A percentile compares a stretch with the other conserved stretches of the same genome.
These are phyloP conservation scores for Fukomys damarensis DNA, from an alignment of 2,113 vertebrate species.

Conservation along the genomic window DNA sequence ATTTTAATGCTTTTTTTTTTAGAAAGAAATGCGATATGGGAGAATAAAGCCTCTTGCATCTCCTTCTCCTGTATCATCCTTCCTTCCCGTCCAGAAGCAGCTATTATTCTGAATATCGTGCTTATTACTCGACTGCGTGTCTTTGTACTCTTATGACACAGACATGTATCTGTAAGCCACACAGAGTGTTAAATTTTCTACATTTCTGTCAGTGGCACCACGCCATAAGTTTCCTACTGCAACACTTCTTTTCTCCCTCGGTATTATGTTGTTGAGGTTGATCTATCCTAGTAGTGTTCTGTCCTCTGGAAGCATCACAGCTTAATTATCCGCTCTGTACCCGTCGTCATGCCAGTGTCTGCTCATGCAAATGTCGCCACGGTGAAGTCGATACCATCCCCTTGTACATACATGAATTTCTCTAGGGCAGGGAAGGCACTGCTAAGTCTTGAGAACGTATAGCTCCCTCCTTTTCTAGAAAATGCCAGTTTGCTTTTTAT, in stretches of 20 bases:
- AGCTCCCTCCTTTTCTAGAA: slow-evolving; percentile 1
- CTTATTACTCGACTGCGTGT: not conserved
- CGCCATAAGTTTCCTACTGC: not conserved
- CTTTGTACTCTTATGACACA: not conserved
- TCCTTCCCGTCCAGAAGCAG: not conserved
- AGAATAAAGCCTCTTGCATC: not conserved
- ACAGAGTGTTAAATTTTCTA: not conserved
- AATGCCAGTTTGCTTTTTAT: not conserved
- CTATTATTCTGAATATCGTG: not conserved
- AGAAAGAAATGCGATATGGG: not conserved
- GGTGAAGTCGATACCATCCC: not conserved
- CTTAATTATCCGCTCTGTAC: not conserved
- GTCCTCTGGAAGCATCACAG: not conserved
- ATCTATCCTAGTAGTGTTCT: not conserved
- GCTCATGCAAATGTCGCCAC: not conserved
- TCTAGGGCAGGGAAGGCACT: not conserved
- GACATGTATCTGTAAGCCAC: not conserved
- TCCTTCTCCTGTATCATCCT: not conserved
- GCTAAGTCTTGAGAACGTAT: not conserved
- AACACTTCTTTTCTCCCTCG: not conserved
- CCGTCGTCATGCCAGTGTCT: not conserved
- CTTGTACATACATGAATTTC: not conserved
- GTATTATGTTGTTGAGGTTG: not conserved
- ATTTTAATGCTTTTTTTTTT: not conserved
- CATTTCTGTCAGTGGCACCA: not conserved